Conservation (phyloP, 2,888 invertebrate species). For the Tenthredo distinguenda region DNA sequence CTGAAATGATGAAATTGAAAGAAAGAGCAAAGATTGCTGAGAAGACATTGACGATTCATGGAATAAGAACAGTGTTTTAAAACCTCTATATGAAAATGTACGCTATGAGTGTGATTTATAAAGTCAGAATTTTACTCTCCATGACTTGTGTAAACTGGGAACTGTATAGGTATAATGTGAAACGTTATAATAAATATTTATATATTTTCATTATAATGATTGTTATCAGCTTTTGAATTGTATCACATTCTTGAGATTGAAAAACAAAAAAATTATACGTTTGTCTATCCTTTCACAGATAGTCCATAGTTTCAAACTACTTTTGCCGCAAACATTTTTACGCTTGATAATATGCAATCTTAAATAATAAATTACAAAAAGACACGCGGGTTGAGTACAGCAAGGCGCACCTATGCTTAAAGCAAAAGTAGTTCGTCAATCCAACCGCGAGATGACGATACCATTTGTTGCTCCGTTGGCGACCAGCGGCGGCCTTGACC, state of each 20-base stretch:
- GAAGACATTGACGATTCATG: slow-evolving; percentile 82
- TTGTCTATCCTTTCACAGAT: too few relatives aligned
- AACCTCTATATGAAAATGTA: slow-evolving; percentile 47
- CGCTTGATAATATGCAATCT: too few relatives aligned
- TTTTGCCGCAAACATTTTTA: background rate
- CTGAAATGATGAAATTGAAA: slow-evolving; percentile 79
- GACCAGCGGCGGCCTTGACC: too few relatives aligned
- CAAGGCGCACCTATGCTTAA: too few relatives aligned
- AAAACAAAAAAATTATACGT: background rate
- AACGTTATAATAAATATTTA: slow-evolving; percentile 49
- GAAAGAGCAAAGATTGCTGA: slow-evolving; percentile 84
- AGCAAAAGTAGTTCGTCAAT: too few relatives aligned
- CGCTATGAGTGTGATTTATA: background rate
- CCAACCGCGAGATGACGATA: too few relatives aligned
- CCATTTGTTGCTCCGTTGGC: too few relatives aligned
- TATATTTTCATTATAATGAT: slow-evolving; percentile 13
- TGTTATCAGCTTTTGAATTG: too few relatives aligned
- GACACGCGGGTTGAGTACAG: background rate
- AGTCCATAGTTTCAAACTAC: background rate
- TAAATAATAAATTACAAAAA: too few relatives aligned
- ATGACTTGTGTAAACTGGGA: background rate
- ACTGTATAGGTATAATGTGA: slow-evolving; percentile 13
- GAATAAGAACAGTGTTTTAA: slow-evolving; percentile 69
- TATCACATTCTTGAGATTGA: background rate
- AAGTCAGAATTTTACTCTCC: background rate